phyloP scores from a whole-genome alignment of 2,113 vertebrate species.

The Circaetus cinerascens region DNA sequence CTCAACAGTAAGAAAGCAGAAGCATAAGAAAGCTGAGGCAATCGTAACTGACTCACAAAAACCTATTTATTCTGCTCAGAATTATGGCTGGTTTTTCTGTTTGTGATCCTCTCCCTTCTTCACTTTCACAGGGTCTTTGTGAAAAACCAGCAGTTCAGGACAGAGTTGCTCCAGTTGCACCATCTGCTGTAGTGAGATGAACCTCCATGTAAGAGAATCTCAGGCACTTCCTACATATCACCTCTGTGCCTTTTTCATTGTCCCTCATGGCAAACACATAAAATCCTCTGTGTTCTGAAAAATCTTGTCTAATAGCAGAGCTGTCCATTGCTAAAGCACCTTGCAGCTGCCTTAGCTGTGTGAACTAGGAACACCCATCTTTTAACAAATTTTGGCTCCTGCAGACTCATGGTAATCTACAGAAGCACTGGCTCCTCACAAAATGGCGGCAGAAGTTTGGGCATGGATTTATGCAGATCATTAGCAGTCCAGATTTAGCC shows the following conservation, averaged over 20 bases:
- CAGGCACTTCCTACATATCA: accelerated
- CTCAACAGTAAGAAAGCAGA: not conserved
- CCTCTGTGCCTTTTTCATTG: not conserved
- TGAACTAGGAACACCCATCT: not conserved
- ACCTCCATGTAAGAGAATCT: not conserved
- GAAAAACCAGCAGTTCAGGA: not conserved
- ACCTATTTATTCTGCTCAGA: not conserved
- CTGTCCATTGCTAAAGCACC: not conserved
- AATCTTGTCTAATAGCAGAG: not conserved
- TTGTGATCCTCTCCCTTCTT: not conserved
- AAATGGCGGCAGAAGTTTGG: not conserved
- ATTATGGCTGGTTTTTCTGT: accelerated
- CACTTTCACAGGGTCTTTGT: not conserved
- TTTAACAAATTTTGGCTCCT: not conserved
- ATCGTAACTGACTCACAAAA: not conserved
- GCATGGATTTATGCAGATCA: not conserved
- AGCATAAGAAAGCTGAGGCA: not conserved
- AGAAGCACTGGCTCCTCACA: not conserved
- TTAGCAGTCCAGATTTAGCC: not conserved
- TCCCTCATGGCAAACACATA: not conserved
- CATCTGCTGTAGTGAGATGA: not conserved
- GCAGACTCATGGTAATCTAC: not conserved
- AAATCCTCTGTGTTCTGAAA: not conserved
- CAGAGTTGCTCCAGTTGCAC: not conserved
- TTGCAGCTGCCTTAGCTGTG: not conserved